A percentile compares a stretch with the other conserved stretches of the same genome.
phyloP scores from a whole-genome alignment of 2,797 vertebrate species.

The Alosa sapidissima region DNA sequence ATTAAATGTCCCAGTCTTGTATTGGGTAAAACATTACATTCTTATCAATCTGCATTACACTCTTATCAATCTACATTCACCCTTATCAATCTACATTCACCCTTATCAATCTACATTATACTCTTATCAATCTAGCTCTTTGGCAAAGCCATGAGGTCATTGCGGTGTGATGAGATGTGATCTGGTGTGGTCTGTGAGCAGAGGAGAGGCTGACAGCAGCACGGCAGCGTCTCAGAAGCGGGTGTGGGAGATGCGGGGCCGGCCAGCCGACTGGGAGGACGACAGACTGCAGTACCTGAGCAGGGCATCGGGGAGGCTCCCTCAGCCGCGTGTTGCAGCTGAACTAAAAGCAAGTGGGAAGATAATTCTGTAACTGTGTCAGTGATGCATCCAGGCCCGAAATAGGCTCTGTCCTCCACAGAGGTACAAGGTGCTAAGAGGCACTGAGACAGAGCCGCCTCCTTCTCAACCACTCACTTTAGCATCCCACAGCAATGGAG shows the following conservation, averaged over 20 bases:
- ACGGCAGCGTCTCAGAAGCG: neutral
- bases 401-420: constrained; percentile 38
- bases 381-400: constrained; percentile 33
- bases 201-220: neutral
- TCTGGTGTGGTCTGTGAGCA: neutral
- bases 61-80: no score
- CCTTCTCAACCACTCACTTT: constrained; percentile 7
- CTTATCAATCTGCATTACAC: neutral
- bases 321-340: constrained; percentile 49
- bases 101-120: neutral
- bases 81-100: neutral
- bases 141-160: neutral
- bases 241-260: neutral
- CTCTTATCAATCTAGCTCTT: neutral
- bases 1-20: neutral
- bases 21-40: neutral
- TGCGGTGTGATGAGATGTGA: neutral
- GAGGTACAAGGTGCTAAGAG: constrained; percentile 43
- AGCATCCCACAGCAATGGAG: neutral
- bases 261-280: neutral
- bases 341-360: constrained; percentile 51
- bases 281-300: constrained; percentile 48
- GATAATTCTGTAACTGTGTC: constrained; percentile 48
- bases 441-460: constrained; percentile 25
- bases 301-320: constrained; percentile 41